Percentiles rank a stretch among this genome's conserved stretches.
phyloP scores from a whole-genome alignment of 2,888 invertebrate genomes.

The Helicoverpa assulta region DNA sequence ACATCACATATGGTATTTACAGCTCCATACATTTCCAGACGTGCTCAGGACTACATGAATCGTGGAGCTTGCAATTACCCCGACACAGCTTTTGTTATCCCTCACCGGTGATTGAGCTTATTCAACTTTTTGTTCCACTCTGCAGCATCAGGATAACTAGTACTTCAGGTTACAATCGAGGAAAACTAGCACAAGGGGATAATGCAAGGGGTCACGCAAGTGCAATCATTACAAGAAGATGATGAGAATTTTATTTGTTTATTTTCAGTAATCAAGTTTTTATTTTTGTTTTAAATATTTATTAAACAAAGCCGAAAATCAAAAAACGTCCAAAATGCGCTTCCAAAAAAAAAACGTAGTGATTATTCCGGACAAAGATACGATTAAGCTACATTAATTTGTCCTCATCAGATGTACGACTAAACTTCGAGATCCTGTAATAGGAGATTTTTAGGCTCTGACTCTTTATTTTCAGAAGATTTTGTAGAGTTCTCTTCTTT shows the following conservation, averaged over 20 bases:
- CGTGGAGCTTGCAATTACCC: constrained; percentile 43
- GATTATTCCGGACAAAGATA: too few relatives aligned
- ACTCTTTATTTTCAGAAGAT: too few relatives aligned
- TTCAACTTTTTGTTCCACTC: constrained; percentile 31
- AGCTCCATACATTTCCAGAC: constrained; percentile 10
- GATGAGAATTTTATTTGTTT: not conserved
- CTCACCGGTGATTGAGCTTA: constrained; percentile 47
- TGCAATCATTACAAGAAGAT: not conserved
- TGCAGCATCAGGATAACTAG: constrained; percentile 12
- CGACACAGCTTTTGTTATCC: constrained; percentile 43
- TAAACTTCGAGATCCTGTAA: too few relatives aligned
- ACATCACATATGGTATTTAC: constrained; percentile 3
- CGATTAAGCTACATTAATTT: too few relatives aligned
- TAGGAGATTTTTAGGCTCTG: too few relatives aligned
- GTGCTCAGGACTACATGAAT: constrained; percentile 10
- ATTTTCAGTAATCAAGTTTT: not conserved
- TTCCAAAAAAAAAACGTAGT: too few relatives aligned
- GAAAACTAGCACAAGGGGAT: not conserved
- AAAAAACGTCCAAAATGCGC: too few relatives aligned
- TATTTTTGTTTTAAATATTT: too few relatives aligned
- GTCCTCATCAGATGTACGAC: too few relatives aligned
- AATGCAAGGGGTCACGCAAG: not conserved
- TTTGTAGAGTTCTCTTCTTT: too few relatives aligned
- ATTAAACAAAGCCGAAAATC: too few relatives aligned
- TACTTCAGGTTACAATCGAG: not conserved